Evolutionary conservation across 2,888 invertebrate genomes (phyloP), one percentile per base, ranked within the genome.

Genomic region (Theretra japonica): DNA sequence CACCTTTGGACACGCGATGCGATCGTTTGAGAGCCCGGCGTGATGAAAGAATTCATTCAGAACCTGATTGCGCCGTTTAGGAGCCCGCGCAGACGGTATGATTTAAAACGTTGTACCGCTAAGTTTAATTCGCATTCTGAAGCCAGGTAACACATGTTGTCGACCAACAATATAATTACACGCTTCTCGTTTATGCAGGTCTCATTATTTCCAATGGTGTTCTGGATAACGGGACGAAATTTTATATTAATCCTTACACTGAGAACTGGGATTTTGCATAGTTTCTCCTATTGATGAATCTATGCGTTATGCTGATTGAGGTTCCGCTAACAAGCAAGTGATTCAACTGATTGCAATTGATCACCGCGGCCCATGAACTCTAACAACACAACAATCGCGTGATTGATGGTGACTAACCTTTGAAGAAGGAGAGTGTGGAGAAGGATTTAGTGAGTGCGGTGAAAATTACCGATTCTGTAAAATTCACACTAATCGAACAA

Each of bases 1-100:
- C 83, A 85, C 83, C 77, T 80, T 79, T 76, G 71, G 80, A 79
- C 84, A 85, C 81, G 84, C 85, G 77, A 85, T 81, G 73, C 70
- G 76, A 75, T 82, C 81, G 76, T 85, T 85, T 80, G 76, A 74
- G 72, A 73, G 60, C 71, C 60, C 69, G 71, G 72, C 78, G 70
- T 75, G 76, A 70, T 59, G 75, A 77, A 77, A 79, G 72, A 75
- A 79, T 82, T 80, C 80, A 84, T 82, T 79, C 77, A 78, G 74
- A 73, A 77, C 76, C 75, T 77, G 68, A 79, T 82, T 77, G 71
- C 74, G 72, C 72, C 70, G 70, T 78, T 80, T 78, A 73, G 75
- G 75, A 72, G 70, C 65, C 21, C 69, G 59, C 23, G 71, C 19
- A 70, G 57, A 69, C 41, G 72, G 73, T 68, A 41, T 60, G 72